Conservation (phyloP, 2,113 vertebrate genomes). For the Embiotoca jacksoni region DNA sequence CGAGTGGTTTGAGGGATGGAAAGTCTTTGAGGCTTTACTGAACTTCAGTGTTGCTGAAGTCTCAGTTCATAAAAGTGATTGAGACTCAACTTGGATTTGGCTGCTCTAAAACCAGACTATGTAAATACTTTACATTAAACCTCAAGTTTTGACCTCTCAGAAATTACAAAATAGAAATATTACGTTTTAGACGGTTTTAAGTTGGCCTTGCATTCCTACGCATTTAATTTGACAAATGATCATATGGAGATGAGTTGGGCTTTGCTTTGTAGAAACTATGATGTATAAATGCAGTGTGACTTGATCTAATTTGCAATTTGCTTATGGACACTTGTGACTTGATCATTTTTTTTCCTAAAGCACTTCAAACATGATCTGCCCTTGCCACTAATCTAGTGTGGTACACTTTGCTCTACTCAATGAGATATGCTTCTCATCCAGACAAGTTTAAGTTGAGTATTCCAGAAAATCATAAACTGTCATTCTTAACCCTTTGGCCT, state of each 20-base stretch:
- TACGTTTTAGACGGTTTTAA: no score
- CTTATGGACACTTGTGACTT: neutral
- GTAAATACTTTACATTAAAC: neutral
- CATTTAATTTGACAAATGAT: no score
- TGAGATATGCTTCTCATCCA: conserved; percentile 19
- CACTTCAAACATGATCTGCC: neutral
- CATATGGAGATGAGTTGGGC: no score
- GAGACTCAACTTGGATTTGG: neutral
- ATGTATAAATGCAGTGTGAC: neutral
- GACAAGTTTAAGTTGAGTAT: conserved; percentile 28
- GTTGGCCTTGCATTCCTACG: no score
- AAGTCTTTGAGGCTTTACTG: neutral
- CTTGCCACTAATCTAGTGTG: neutral
- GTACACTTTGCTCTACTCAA: conserved; percentile 9
- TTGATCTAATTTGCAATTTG: neutral
- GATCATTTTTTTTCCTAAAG: neutral
- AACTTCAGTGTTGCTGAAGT: neutral
- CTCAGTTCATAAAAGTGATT: no score
- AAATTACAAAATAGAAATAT: neutral
- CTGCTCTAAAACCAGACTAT: no score
- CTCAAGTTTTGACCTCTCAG: neutral
- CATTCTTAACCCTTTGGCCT: conserved; percentile 59
- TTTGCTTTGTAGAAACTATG: neutral
- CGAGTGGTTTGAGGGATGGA: neutral
- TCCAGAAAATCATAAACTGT: conserved; percentile 36